Conservation (phyloP, 2,797 vertebrate genomes). For the Trichosurus vulpecula region DNA sequence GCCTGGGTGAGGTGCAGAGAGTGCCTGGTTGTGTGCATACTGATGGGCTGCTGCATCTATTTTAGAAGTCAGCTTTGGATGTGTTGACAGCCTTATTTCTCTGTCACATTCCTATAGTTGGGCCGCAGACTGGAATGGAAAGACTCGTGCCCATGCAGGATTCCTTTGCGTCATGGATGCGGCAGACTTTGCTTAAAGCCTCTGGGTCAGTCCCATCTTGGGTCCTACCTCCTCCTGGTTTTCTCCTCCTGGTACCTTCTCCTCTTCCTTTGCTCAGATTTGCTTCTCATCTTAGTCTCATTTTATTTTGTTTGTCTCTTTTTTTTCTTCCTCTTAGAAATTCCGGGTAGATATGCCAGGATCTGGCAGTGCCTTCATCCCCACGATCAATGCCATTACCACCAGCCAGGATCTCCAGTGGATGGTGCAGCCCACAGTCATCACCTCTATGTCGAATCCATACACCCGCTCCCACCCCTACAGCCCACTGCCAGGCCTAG, state of each 20-base stretch:
- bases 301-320: slow-evolving; percentile 23
- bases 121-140: not conserved
- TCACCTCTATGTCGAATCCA: slow-evolving; percentile 99
- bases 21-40: not conserved
- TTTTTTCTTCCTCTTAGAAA: slow-evolving; percentile 87
- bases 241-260: not conserved
- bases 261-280: slow-evolving; percentile 16
- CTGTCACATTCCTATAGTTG: not conserved
- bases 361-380: slow-evolving; percentile 98
- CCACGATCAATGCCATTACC: slow-evolving; percentile 99
- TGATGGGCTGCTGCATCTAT: not conserved
- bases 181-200: not conserved
- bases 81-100: not conserved
- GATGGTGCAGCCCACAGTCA: slow-evolving; percentile 99
- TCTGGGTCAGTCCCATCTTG: not conserved
- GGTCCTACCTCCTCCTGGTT: not conserved
- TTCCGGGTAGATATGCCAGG: slow-evolving; percentile 99
- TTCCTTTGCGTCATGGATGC: not conserved
- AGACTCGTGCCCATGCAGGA: not conserved
- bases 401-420: slow-evolving; percentile 99
- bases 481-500: slow-evolving; percentile 90
- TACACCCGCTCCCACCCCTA: slow-evolving; percentile 96
- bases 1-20: slow-evolving; percentile 5
- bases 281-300: not conserved
- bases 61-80: not conserved